A percentile compares a stretch with the other conserved stretches of the same genome.
phyloP scores from a whole-genome alignment of 2,113 vertebrate species.

The rabbit (Oryctolagus cuniculus) region mOryCun1.1 NC_091443.1:102221001-102221500 shows the following conservation, averaged over 20 bases:
- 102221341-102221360: neutral
- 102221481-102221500: neutral
- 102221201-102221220: neutral
- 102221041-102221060: too few species aligned
- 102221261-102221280: slow-evolving; percentile 16
- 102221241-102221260: slow-evolving; percentile 18
- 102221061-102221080: too few species aligned
- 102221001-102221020: too few species aligned
- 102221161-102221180: neutral
- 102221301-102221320: slow-evolving; percentile 53
- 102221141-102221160: neutral
- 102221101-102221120: too few species aligned
- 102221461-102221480: neutral
- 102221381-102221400: neutral
- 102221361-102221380: neutral
- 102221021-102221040: too few species aligned
- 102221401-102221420: neutral
- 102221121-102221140: too few species aligned
- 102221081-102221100: too few species aligned
- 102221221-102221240: neutral
- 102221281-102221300: neutral
- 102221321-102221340: slow-evolving; percentile 31
- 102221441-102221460: neutral
- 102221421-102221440: neutral
- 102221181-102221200: neutral